Conservation (phyloP, 2,797 vertebrate species). For the Coendou prehensilis region DNA sequence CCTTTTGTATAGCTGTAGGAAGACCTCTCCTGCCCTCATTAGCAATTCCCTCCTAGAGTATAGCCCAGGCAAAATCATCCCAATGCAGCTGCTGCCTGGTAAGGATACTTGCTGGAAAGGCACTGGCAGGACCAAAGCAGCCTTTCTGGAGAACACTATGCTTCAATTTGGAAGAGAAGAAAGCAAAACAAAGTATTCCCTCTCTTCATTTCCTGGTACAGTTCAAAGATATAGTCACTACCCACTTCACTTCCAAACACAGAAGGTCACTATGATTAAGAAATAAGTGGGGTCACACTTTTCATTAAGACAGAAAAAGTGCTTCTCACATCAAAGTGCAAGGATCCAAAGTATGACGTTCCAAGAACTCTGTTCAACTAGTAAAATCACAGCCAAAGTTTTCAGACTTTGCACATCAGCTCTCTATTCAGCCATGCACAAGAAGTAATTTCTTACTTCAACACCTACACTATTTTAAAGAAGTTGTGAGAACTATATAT, state of each 20-base stretch:
- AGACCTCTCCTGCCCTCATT: neutral
- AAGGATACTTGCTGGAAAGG: neutral
- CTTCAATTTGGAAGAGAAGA: constrained; percentile 6
- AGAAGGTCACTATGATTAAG: neutral
- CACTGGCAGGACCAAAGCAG: neutral
- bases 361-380: constrained; percentile 26
- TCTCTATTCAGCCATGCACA: constrained; percentile 14
- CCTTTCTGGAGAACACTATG: constrained; percentile 48
- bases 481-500: constrained; percentile 38
- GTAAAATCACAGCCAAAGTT: constrained; percentile 46
- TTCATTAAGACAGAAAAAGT: constrained; percentile 39
- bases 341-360: constrained; percentile 18
- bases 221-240: neutral
- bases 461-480: constrained; percentile 17
- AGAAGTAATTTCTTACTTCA: constrained; percentile 48
- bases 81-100: neutral
- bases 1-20: neutral
- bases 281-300: constrained; percentile 18
- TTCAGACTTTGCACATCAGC: neutral
- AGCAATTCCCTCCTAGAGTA: constrained; percentile 16
- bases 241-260: neutral
- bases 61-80: neutral
- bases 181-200: constrained; percentile 43
- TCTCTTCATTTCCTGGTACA: neutral
- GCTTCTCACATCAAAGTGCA: neutral